phyloP scores from a whole-genome alignment of 2,113 vertebrate species.

The Charina bottae region DNA sequence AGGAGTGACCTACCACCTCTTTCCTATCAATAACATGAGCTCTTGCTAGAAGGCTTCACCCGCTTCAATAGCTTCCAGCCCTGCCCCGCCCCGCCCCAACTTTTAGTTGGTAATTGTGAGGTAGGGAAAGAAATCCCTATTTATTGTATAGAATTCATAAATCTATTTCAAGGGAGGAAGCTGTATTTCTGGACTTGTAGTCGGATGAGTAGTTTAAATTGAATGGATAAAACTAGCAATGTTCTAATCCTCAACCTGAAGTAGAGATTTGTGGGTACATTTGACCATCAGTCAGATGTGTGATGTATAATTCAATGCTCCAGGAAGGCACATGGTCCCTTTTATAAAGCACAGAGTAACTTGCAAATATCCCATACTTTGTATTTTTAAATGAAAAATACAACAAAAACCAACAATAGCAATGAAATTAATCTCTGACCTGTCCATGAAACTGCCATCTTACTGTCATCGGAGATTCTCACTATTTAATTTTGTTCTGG shows the following conservation, averaged over 20 bases:
- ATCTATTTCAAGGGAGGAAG: neutral
- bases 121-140: conserved; percentile 19
- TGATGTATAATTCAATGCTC: conserved; percentile 13
- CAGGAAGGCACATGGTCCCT: neutral
- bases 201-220: conserved; percentile 38
- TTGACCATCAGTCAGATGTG: conserved; percentile 6
- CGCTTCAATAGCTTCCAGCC: fast-evolving
- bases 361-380: neutral
- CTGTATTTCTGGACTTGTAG: conserved; percentile 23
- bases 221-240: conserved; percentile 21
- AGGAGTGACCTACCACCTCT: neutral
- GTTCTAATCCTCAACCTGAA: neutral
- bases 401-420: neutral
- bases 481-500: conserved; percentile 6
- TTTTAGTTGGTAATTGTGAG: neutral
- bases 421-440: neutral
- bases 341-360: neutral
- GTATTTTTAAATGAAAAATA: neutral
- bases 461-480: fast-evolving
- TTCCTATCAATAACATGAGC: neutral
- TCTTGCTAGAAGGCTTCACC: neutral
- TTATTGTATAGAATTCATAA: conserved; percentile 26
- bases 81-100: neutral
- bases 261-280: conserved; percentile 15
- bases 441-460: neutral